Base-by-base conservation (phyloP, 2,113 vertebrate genomes). In the Chelonoidis abingdonii region DNA sequence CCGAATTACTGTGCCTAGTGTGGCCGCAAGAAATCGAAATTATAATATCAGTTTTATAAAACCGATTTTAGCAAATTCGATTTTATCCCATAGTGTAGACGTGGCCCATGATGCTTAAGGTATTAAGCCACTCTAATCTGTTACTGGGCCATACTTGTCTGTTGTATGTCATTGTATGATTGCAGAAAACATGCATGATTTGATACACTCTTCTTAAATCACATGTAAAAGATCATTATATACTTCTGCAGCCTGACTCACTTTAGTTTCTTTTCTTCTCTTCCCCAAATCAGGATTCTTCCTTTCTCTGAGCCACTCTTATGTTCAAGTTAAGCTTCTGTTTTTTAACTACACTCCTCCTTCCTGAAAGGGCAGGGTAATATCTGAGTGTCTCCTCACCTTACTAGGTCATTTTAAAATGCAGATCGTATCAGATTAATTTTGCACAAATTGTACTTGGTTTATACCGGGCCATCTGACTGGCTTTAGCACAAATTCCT, bases 361-460 rank as follows among this genome's bases (percentile, higher is more conserved):
- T 81, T 54, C 44, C 59, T 76, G 52, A 21, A 54, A 80, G 84
- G 81, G 87, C 54, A 92, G 80, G 85, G 62, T 80, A 86, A 95
- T 95, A 83, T 87, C 35, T 0, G 0, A 95, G 52, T 49, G 54
- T 82, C 76, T 93, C 80, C 89, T 93, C 50, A 87, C 83, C 88
- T 93, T 13, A 25, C 80, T 62, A 10, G 52, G 81, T 94, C 84
- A 31, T 89, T 52, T 72, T 78, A 29, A 95, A 94, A 93, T 8
- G n/a, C 47, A 4, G 4, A 38, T 90, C 56, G 86, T 87, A 93
- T 35, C 86, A 93, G 59, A 62, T 80, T 90, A 90, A 92, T 83
- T 59, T 35, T 85, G 69, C n/a, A 49, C 44, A 86, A 94, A 93
- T 94, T 93, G 84, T 76, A 90, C 83, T 65, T 59, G 86, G 54